Percentiles rank a stretch among this genome's conserved stretches.
Conservation (phyloP, 1,140 invertebrate genomes). For the Maconellicoccus hirsutus region DNA sequence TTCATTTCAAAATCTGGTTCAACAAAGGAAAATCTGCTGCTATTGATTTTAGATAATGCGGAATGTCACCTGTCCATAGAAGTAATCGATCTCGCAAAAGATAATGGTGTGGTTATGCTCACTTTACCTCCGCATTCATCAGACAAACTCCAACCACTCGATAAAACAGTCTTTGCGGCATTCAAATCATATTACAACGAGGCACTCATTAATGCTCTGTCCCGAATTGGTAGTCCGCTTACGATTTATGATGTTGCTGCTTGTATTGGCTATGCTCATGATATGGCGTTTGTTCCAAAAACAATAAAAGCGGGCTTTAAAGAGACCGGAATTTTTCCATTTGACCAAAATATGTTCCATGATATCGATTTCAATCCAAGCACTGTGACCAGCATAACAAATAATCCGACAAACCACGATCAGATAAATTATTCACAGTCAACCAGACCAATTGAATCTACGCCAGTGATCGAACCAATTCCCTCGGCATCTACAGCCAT, state of each 20-base stretch:
- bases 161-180: constrained; percentile 33
- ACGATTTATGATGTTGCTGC: constrained; percentile 33
- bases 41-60: constrained; percentile 35
- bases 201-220: constrained; percentile 31
- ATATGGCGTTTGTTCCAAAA: constrained; percentile 30
- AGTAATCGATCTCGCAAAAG: constrained; percentile 30
- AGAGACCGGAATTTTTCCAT: too few relatives aligned
- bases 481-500: too few relatives aligned
- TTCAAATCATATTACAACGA: constrained; percentile 33
- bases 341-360: too few relatives aligned
- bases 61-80: constrained; percentile 33
- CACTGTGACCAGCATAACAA: too few relatives aligned
- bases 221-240: too few relatives aligned
- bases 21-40: constrained; percentile 27
- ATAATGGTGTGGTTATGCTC: constrained; percentile 33
- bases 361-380: too few relatives aligned
- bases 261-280: constrained; percentile 29
- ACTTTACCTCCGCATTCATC: constrained; percentile 32
- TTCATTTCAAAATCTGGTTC: constrained; percentile 28
- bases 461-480: too few relatives aligned
- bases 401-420: too few relatives aligned
- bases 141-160: constrained; percentile 35
- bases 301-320: too few relatives aligned
- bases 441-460: too few relatives aligned
- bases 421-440: too few relatives aligned